phyloP scores from a whole-genome alignment of 1,140 invertebrate genomes.

The Plectrocnemia conspersa region DNA sequence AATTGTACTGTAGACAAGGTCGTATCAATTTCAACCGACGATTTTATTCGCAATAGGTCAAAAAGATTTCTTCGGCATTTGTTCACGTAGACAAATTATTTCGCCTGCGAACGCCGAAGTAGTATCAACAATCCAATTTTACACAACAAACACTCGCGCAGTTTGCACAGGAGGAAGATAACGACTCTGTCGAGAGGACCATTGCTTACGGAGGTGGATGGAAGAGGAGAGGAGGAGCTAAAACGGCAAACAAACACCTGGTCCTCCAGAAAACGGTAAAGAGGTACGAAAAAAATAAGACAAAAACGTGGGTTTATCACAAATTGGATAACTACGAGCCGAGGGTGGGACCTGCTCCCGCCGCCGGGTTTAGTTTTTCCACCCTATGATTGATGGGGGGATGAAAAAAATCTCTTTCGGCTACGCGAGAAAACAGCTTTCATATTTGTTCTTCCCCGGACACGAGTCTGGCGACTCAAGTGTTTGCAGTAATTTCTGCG shows the following conservation, averaged over 20 bases:
- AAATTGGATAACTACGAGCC: slow-evolving; percentile 30
- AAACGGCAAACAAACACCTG: slow-evolving; percentile 30
- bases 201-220: slow-evolving; percentile 5
- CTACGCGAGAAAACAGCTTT: slow-evolving; percentile 26
- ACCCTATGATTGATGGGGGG: slow-evolving; percentile 29
- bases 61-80: too few relatives aligned
- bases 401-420: slow-evolving; percentile 21
- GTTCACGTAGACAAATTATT: slow-evolving; percentile 32
- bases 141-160: slow-evolving; percentile 27
- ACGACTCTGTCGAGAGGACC: slow-evolving; percentile 17
- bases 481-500: slow-evolving; percentile 4
- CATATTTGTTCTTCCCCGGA: slow-evolving; percentile 28
- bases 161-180: slow-evolving; percentile 24
- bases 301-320: slow-evolving; percentile 34
- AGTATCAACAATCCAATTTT: slow-evolving; percentile 32
- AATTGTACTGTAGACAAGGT: too few relatives aligned
- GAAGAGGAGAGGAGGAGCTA: neutral
- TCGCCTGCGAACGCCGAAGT: slow-evolving; percentile 19
- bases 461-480: slow-evolving; percentile 14
- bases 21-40: too few relatives aligned
- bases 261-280: slow-evolving; percentile 16
- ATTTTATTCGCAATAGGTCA: too few relatives aligned
- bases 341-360: neutral
- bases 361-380: neutral
- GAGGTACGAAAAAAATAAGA: slow-evolving; percentile 31